Evolutionary conservation across 64 coral and sea anemone genomes (phyloP).

Genomic region (Actinia tenebrosa): DNA sequence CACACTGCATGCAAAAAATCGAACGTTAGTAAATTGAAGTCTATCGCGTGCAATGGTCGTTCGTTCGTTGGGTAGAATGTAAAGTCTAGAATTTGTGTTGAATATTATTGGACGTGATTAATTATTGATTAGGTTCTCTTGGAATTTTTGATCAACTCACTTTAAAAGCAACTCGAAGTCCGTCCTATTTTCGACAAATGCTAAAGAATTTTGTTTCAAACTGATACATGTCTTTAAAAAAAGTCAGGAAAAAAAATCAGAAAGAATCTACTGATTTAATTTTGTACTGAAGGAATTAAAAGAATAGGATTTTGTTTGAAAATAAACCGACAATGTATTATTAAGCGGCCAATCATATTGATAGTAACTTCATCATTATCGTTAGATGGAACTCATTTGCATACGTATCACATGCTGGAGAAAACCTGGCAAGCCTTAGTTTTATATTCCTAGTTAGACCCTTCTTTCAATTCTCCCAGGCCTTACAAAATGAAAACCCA

Average conservation of each 20-base stretch:
- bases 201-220: not conserved
- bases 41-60: not conserved
- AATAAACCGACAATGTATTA: not conserved
- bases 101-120: not conserved
- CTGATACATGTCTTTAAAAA: not conserved
- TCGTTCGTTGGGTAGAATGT: not conserved
- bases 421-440: not conserved
- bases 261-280: not conserved
- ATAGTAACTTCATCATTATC: constrained; percentile 9
- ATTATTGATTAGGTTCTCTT: not conserved
- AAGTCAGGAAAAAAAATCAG: not conserved
- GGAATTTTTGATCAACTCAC: not conserved
- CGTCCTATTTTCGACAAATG: not conserved
- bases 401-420: not conserved
- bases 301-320: not conserved
- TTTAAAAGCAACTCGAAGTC: not conserved
- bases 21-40: not conserved
- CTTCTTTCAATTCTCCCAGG: not conserved
- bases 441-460: not conserved
- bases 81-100: not conserved
- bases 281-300: not conserved
- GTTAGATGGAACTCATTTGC: not conserved
- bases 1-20: too few species aligned
- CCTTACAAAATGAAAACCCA: not conserved
- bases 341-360: not conserved